A percentile compares a stretch with the other conserved stretches of the same genome.
phyloP scores from a whole-genome alignment of 2,888 invertebrate genomes.

The Calameuta pallipes region DNA sequence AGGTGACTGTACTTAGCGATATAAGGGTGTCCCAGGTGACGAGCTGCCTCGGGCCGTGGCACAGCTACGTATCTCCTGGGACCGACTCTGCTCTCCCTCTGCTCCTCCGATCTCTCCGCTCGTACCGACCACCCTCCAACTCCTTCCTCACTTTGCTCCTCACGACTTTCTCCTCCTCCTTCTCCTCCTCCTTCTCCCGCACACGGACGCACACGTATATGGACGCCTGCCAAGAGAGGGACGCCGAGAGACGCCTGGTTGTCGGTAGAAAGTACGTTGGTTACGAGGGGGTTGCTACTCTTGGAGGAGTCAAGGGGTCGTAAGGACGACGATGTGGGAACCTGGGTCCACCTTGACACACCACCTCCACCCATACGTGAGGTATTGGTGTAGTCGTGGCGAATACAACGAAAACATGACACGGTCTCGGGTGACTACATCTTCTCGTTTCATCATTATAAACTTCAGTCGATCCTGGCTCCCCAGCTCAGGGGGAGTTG shows the following conservation, averaged over 20 bases:
- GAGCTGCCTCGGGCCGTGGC: constrained; percentile 62
- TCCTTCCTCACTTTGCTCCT: constrained; percentile 10
- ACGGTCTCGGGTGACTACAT: constrained; percentile 43
- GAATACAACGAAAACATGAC: constrained; percentile 36
- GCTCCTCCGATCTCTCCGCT: constrained; percentile 28
- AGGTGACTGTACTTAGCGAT: constrained; percentile 61
- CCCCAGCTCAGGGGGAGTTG: not conserved
- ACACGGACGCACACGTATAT: not conserved
- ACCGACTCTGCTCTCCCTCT: constrained; percentile 47
- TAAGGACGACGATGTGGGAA: not conserved
- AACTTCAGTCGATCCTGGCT: constrained; percentile 20
- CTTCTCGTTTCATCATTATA: constrained; percentile 48
- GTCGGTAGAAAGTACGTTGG: not conserved
- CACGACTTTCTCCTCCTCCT: constrained; percentile 10
- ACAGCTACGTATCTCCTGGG: constrained; percentile 59
- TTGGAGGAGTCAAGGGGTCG: not conserved
- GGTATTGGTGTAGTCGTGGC: not conserved
- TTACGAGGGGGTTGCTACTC: not conserved
- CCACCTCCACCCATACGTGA: not conserved
- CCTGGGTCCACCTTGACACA: not conserved
- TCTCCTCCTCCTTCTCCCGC: constrained; percentile 5
- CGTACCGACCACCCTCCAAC: constrained; percentile 15
- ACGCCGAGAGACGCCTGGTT: not conserved
- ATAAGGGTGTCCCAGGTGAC: constrained; percentile 64
- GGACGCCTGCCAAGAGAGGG: constrained; percentile 1